A percentile compares a stretch with the other conserved stretches of the same genome.
Evolutionary conservation across 2,888 invertebrate species (phyloP).

Genomic region (Cataglyphis albicans): DNA sequence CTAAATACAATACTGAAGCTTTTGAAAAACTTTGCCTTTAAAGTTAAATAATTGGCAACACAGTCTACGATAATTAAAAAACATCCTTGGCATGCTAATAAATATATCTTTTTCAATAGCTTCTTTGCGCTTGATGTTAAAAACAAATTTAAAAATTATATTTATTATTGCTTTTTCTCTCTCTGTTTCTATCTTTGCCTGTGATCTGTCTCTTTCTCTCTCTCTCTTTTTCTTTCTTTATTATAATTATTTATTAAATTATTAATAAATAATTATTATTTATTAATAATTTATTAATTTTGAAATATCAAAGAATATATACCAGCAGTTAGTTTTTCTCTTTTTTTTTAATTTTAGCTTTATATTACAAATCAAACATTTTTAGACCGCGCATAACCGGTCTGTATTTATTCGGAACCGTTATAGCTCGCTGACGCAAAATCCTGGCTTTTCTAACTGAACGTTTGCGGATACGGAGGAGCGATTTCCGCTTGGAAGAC

Average conservation of each 20-base stretch:
- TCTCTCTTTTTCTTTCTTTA: neutral
- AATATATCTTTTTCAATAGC: neutral
- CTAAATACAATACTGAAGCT: neutral
- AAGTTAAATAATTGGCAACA: neutral
- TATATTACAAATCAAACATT: constrained; percentile 23
- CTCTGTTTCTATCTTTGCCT: too few relatives aligned
- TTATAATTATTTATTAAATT: neutral
- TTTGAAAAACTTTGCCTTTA: neutral
- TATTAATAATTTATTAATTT: constrained; percentile 5
- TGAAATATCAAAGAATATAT: neutral
- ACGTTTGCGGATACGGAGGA: constrained; percentile 53
- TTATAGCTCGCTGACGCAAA: constrained; percentile 41
- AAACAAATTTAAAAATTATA: neutral
- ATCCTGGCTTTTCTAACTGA: constrained; percentile 50
- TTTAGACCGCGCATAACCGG: neutral
- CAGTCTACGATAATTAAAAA: neutral
- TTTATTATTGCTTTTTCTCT: neutral
- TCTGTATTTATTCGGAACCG: constrained; percentile 43
- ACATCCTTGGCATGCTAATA: neutral
- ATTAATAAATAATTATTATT: too few relatives aligned
- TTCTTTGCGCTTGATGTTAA: neutral
- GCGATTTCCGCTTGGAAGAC: constrained; percentile 68
- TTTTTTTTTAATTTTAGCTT: constrained; percentile 18
- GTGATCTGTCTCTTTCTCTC: neutral
- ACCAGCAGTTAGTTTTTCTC: neutral